phyloP scores from a whole-genome alignment of 2,113 vertebrate species.

The Limnothrissa miodon region DNA sequence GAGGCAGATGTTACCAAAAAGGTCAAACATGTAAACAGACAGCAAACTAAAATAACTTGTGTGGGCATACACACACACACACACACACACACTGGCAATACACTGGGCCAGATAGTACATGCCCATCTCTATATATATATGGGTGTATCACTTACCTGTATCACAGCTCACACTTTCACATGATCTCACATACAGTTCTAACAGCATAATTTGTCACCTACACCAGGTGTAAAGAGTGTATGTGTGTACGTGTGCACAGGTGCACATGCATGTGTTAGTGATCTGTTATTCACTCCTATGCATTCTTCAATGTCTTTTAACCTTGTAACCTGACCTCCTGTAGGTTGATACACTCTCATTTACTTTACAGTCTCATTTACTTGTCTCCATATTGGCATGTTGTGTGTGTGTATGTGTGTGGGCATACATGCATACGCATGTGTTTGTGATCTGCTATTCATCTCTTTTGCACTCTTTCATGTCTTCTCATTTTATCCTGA shows the following conservation, averaged over 20 bases:
- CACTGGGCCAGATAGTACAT: neutral
- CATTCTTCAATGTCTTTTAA: neutral
- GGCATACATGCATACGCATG: neutral
- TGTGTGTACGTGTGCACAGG: too few relatives aligned
- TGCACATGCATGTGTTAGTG: neutral
- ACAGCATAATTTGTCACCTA: too few relatives aligned
- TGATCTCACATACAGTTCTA: neutral
- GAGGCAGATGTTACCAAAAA: too few relatives aligned
- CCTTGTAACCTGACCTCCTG: neutral
- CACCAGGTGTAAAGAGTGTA: too few relatives aligned
- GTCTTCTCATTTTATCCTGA: neutral
- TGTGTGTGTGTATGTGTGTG: neutral
- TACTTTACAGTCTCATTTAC: too few relatives aligned
- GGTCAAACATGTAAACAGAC: neutral
- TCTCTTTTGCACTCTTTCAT: neutral
- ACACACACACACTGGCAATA: neutral
- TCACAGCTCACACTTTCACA: neutral
- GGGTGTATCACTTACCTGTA: neutral
- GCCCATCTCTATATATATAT: neutral
- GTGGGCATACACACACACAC: neutral
- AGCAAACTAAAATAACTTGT: too few relatives aligned
- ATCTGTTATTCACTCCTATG: neutral
- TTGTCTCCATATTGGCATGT: neutral
- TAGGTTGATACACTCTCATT: neutral
- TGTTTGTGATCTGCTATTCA: neutral